Conservation (phyloP, 2,888 invertebrate genomes). For the Imbricaverruca yamaguchii region DNA sequence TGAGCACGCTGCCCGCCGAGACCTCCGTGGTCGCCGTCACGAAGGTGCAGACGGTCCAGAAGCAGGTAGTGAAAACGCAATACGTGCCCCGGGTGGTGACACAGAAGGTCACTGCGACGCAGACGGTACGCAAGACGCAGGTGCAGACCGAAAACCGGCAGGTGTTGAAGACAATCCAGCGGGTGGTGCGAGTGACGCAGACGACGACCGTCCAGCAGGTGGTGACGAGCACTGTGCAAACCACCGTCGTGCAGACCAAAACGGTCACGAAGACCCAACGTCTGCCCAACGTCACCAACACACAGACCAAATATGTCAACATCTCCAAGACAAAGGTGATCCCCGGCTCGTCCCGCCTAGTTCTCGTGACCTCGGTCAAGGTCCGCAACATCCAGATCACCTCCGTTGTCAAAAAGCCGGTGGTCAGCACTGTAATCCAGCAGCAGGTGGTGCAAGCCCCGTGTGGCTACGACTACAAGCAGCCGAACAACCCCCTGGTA, state of each 20-base stretch:
- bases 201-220: background rate
- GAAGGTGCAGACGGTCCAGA: too few species aligned
- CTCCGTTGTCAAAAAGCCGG: background rate
- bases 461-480: background rate
- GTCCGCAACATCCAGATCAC: background rate
- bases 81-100: background rate
- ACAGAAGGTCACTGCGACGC: background rate
- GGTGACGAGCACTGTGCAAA: too few species aligned
- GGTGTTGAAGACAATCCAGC: background rate
- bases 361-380: background rate
- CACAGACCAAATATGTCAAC: background rate
- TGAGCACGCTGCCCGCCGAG: background rate
- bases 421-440: background rate
- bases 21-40: background rate
- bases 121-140: background rate
- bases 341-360: background rate
- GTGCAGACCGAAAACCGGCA: background rate
- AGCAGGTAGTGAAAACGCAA: background rate
- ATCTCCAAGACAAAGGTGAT: background rate
- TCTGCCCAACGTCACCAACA: too few species aligned
- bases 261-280: background rate
- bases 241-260: background rate
- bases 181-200: background rate
- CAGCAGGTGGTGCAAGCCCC: background rate
- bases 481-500: background rate